Conservation (phyloP, 2,888 invertebrate species). For the Fissipunctia ypsillon region DNA sequence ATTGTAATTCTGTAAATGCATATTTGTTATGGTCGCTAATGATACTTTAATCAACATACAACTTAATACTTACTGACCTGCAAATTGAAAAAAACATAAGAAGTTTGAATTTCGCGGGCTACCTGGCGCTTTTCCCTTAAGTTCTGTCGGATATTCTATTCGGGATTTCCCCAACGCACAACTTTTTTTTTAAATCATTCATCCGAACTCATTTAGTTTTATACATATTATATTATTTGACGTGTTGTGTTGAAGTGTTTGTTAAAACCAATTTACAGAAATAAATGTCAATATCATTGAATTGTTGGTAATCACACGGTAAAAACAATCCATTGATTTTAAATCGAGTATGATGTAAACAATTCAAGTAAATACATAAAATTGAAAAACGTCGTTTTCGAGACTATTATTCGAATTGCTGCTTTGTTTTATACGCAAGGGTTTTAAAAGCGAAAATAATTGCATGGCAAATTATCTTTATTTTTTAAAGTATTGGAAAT, state of each 20-base stretch:
- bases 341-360: neutral
- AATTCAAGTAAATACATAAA: conserved; percentile 8
- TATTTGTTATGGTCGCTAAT: too few species aligned
- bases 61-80: too few species aligned
- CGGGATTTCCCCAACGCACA: neutral
- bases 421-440: neutral
- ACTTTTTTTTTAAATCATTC: neutral
- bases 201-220: neutral
- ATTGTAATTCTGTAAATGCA: too few species aligned
- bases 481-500: neutral
- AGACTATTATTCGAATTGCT: neutral
- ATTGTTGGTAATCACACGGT: conserved; percentile 7
- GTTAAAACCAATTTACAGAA: neutral
- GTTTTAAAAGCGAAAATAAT: conserved; percentile 6
- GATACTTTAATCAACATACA: too few species aligned
- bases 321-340: conserved; percentile 24
- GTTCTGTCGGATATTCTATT: conserved; percentile 2
- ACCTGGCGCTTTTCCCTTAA: too few species aligned
- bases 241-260: neutral
- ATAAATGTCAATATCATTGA: neutral
- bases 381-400: conserved; percentile 33
- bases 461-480: neutral
- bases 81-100: too few species aligned
- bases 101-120: too few species aligned
- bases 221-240: neutral